Conservation (phyloP, 2,797 vertebrate genomes). For the Lerista edwardsae region DNA sequence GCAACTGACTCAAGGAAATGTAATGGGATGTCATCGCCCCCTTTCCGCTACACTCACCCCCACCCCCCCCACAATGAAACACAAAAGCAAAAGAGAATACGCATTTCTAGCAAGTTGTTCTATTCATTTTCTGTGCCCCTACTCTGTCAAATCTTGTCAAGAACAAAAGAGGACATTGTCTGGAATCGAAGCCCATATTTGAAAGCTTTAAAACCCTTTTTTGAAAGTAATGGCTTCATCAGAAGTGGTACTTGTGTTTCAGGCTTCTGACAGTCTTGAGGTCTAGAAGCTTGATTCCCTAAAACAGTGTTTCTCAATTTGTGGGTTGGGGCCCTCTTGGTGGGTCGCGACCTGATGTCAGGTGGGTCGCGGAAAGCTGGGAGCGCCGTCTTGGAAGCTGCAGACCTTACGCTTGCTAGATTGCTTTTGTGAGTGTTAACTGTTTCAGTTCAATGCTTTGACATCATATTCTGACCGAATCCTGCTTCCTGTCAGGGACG, state of each 20-base stretch:
- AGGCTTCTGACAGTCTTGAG: neutral
- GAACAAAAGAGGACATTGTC: neutral
- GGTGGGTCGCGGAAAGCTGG: too few species aligned
- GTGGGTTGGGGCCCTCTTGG: too few species aligned
- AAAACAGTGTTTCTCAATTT: too few species aligned
- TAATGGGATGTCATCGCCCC: conserved; percentile 33
- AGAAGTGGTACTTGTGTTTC: neutral
- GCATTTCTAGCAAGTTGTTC: neutral
- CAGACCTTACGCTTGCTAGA: too few species aligned
- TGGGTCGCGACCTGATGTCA: too few species aligned
- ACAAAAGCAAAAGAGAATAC: neutral
- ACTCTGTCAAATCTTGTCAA: neutral
- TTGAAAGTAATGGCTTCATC: neutral
- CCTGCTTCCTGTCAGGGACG: too few species aligned
- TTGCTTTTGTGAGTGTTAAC: too few species aligned
- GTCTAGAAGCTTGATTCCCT: conserved; percentile 9
- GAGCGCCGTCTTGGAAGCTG: too few species aligned
- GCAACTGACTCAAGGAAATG: conserved; percentile 54
- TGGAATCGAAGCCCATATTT: neutral
- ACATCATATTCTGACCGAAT: too few species aligned
- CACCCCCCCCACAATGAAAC: neutral
- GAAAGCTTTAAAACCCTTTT: neutral
- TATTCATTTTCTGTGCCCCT: neutral
- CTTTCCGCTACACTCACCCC: too few species aligned
- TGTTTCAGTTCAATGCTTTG: too few species aligned